Base-by-base conservation (phyloP, 2,113 vertebrate genomes). In the Caretta caretta region DNA sequence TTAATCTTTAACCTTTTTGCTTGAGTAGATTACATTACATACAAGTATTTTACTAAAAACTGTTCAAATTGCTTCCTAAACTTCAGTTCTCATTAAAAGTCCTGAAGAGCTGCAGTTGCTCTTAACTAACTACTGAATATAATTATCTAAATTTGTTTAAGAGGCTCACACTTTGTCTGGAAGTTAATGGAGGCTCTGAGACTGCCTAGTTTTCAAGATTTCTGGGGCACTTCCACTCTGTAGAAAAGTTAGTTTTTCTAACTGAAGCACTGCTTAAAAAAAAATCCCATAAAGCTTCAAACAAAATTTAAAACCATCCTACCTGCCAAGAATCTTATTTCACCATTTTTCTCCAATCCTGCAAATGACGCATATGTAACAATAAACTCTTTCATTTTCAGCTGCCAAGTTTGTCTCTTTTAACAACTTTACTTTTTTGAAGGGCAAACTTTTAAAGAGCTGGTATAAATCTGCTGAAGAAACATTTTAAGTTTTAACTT, bases 261-360 rank as follows among this genome's bases (percentile, higher is more conserved):
- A 93, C 83, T 89, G 92, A 94, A 94, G 79, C 53, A 92, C 4
- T 87, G 16, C 82, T 93, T 96, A 35, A 94, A 95, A 82, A 69
- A 89, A 31, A 69, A 84, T 87, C 19, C 80, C 4, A 88, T 84
- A 95, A 97, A 72, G 80, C 31, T 50, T 69, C 90, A 94, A 96
- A 93, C 87, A 96, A 38, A 96, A 94, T 96, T 95, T 96, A 94
- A 94, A 95, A 95, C 94, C 96, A 94, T 96, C 91, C 79, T 94
- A 24, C 86, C 90, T 97, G 95, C 94, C 95, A 97, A 96, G 82
- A 97, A 86, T 94, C 80, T 90, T 95, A 90, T 87, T 90, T 96
- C 51, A 27, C 69, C 83, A 75, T 75, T 97, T 97, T 91, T 93
- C 87, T 87, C 90, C 96, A 93, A 93, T 95, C 95, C 95, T 94